Base-by-base conservation (phyloP, 2,888 invertebrate species). In the Marronus borbonicus region DNA sequence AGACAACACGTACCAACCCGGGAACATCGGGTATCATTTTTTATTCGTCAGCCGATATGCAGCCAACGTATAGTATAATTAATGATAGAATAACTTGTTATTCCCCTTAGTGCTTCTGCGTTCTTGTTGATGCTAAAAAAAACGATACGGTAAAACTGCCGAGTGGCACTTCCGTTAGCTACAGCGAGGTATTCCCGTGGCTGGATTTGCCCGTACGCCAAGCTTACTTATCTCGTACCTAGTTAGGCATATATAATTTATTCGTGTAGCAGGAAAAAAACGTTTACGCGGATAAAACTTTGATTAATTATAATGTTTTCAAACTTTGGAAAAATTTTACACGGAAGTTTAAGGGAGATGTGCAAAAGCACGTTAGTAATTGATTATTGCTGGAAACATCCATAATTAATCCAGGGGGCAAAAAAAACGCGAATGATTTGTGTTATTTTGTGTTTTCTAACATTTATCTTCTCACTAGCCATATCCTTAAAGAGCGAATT, bases 261-360 rank as follows among this genome's bases (percentile, higher is more conserved):
- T 58, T 20, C 55, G 55, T 5, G 55, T 58, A 20, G 55, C 31
- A 36, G 44, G 44, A 12, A 12, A 58, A 58, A 58, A 58, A 17
- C 55, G 55, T 58, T 58, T 58, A 10, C 8, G 55, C 20, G 17
- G 55, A 58, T 58, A 24, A 58, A 58, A 58, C 20, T 58, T 17
- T 58, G 55, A 58, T 58, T 58, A 58, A 58, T 58, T 58, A 20
- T 17, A 52, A 7, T 20, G 55, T 58, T 58, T 17, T 58, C 20
- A 10, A 24, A 58, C 55, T 58, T 20, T n/a, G 20, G 14, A 58
- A 58, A 58, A 20, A 58, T 20, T 20, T 58, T 3, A 4, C 55
- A 24, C n/a, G 20, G 7, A 52, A 17, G 17, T 52, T 17, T n/a
- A n/a, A 52, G 14, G 17, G 3, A 55, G 8, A 55, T 55, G 44